Evolutionary conservation across 2,113 vertebrate genomes (phyloP), one percentile per base, ranked within the genome.

Genomic region (Hippopotamus amphibius): DNA sequence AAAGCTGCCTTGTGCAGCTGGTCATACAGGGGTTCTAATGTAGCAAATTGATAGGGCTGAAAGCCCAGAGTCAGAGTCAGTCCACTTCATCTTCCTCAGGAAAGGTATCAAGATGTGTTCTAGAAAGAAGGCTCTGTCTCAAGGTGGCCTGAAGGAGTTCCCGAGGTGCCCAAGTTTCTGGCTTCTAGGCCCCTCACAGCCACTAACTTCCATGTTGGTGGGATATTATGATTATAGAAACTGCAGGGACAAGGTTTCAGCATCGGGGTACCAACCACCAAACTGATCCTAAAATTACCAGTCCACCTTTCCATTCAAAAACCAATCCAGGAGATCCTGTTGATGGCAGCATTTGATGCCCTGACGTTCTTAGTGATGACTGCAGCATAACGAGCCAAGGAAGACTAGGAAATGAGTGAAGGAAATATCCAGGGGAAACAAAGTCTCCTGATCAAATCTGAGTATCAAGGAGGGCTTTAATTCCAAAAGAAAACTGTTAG

Each of bases 281-380:
- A 86, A 82, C 30, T 55, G 5, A 92, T 79, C 55, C 91, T 89
- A 79, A 88, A 95, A 95, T 86, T 68, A 89, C 37, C 71, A 13
- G n/a, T 81, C 16, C 7, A 72, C 17, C 28, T 93, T 92, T 96
- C 53, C 88, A 57, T 63, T 10, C 68, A 83, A 50, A 87, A 14
- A 68, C 30, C 53, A 88, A 26, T 48, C 21, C 43, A 96, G 55
- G 19, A 86, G 63, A 43, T 55, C 43, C 63, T 90, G 24, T 81
- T 88, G 43, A 71, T 55, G 41, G 63, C 48, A 80, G 76, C 33
- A 57, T 26, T 63, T 93, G 71, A 46, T 41, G 63, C 43, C 9
- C 37, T 86, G 55, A 46, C 30, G 9, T 65, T 88, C 41, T 92
- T 59, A 63, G 65, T 48, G 26, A 90, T 61, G 50, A 59, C 15